These are phyloP conservation scores for Eira barbara DNA, from an alignment of 2,113 vertebrate genomes.

Conservation along the genomic window DNA sequence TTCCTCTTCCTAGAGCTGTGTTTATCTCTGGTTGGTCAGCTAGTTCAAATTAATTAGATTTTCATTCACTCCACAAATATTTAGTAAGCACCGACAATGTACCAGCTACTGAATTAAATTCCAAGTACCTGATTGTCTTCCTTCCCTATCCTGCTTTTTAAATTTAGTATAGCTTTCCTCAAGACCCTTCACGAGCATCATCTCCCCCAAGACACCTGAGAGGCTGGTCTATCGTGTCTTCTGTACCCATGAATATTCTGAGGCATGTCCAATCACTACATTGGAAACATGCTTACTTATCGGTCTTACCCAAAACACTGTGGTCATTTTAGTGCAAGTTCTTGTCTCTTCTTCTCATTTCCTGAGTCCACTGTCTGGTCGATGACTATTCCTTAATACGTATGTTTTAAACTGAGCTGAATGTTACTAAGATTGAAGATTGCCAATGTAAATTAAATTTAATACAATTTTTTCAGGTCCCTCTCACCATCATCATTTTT, in stretches of 20 bases:
- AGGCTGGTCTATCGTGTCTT: neutral
- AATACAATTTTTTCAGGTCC: neutral
- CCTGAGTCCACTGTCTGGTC: neutral
- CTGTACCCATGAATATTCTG: neutral
- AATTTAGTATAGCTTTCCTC: neutral
- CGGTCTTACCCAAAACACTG: neutral
- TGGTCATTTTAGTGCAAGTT: neutral
- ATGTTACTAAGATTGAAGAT: neutral
- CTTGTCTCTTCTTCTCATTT: neutral
- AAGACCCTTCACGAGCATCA: neutral
- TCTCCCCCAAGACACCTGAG: neutral
- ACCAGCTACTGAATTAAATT: neutral
- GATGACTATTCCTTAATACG: neutral
- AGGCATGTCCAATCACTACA: neutral
- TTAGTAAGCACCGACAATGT: neutral
- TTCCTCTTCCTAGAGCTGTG: neutral
- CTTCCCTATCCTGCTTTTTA: neutral
- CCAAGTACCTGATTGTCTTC: neutral
- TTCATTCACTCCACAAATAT: neutral
- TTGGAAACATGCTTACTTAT: neutral
- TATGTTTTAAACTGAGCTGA: neutral
- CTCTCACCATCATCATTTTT: neutral
- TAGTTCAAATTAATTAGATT: neutral
- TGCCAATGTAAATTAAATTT: neutral
- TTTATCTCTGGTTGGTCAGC: neutral